Conservation (phyloP, 2,888 invertebrate species). For the Globia sparganii region DNA sequence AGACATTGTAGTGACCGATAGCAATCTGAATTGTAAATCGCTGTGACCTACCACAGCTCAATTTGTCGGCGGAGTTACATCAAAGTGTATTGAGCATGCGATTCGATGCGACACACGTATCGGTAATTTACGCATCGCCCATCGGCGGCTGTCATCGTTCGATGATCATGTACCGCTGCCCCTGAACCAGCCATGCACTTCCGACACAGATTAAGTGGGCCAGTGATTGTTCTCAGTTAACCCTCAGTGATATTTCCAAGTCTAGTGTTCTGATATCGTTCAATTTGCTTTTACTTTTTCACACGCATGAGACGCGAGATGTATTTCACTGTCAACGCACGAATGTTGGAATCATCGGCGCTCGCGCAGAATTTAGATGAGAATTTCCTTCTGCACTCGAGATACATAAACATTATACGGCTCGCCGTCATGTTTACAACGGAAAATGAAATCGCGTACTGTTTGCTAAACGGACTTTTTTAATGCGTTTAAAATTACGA, state of each 20-base stretch:
- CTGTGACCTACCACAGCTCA: constrained; percentile 85
- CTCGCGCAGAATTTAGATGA: constrained; percentile 88
- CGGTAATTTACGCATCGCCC: constrained; percentile 81
- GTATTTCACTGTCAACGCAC: constrained; percentile 84
- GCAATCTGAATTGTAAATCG: constrained; percentile 72
- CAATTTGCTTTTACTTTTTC: constrained; percentile 85
- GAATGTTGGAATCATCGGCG: constrained; percentile 86
- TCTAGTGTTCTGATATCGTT: constrained; percentile 52
- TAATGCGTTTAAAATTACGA: constrained; percentile 82
- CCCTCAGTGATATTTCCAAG: constrained; percentile 42
- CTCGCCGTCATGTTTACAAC: constrained; percentile 87
- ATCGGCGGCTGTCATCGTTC: constrained; percentile 66
- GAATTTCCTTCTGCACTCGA: constrained; percentile 86
- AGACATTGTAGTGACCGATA: constrained; percentile 72
- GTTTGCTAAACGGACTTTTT: constrained; percentile 80
- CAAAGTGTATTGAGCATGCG: constrained; percentile 77
- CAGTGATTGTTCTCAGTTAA: constrained; percentile 47
- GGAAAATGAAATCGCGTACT: constrained; percentile 84
- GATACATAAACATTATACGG: constrained; percentile 87
- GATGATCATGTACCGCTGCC: constrained; percentile 45
- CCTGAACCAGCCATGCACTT: constrained; percentile 36
- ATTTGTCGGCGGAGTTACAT: constrained; percentile 77
- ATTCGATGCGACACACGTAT: constrained; percentile 84
- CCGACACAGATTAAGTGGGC: constrained; percentile 23
- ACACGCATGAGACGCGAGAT: constrained; percentile 86